phyloP scores from a whole-genome alignment of 1,140 invertebrate genomes.

The Cryptotermes secundus region DNA sequence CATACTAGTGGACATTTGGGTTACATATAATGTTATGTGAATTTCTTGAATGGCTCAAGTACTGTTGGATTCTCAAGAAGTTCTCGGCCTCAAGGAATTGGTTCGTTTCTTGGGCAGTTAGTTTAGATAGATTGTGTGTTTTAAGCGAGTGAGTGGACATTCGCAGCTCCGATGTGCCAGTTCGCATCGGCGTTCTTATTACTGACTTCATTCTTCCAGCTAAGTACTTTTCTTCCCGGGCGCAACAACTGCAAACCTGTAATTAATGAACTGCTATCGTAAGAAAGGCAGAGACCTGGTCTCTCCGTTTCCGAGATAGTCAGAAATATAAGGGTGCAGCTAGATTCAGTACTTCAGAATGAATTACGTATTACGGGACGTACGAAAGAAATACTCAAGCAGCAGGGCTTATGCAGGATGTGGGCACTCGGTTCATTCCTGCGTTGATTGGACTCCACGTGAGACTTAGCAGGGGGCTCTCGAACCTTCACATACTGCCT shows the following conservation, averaged over 20 bases:
- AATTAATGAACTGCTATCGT: not conserved
- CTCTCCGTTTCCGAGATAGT: not conserved
- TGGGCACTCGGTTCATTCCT: not conserved
- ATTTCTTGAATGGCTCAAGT: too few species aligned
- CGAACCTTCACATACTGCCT: not conserved
- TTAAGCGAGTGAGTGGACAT: too few species aligned
- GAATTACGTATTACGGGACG: not conserved
- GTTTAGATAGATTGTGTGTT: too few species aligned
- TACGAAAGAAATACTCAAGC: not conserved
- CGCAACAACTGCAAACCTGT: not conserved
- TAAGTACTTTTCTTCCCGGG: not conserved
- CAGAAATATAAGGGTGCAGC: not conserved
- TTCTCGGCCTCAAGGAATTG: too few species aligned
- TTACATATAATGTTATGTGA: too few species aligned
- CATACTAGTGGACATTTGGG: too few species aligned
- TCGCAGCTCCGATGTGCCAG: too few species aligned
- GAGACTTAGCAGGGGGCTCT: not conserved
- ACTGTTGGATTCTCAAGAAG: too few species aligned
- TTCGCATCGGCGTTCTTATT: not conserved
- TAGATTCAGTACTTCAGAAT: slow-evolving; percentile 6
- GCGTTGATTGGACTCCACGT: slow-evolving; percentile 6
- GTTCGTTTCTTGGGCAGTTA: too few species aligned
- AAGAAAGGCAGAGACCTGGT: not conserved
- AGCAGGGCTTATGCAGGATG: not conserved
- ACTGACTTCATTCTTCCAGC: not conserved